Evolutionary conservation across 2,113 vertebrate genomes (phyloP).

Genomic region (Albula goreensis): DNA sequence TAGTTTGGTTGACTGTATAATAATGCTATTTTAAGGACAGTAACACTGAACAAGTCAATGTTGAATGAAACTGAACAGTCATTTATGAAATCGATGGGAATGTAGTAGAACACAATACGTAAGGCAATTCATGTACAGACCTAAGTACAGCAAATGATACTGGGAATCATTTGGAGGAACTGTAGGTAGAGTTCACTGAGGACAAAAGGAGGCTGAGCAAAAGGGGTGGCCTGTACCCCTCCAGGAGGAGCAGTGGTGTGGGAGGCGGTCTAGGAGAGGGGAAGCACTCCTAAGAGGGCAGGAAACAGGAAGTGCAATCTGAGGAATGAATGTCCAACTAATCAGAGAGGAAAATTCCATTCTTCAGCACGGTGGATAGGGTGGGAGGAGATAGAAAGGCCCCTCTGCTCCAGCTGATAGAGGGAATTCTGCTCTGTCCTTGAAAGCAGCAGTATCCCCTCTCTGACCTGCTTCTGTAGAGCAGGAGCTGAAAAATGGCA

Average conservation of each 20-base stretch:
- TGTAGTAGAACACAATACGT: not conserved
- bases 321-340: constrained; percentile 65
- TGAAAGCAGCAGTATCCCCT: constrained; percentile 33
- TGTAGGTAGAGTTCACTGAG: not conserved
- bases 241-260: not conserved
- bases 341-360: constrained; percentile 54
- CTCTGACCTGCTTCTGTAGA: constrained; percentile 9
- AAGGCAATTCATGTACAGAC: not conserved
- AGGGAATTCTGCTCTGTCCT: constrained; percentile 43
- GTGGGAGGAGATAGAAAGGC: not conserved
- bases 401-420: constrained; percentile 25
- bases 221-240: not conserved
- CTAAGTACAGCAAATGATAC: not conserved
- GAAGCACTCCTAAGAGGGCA: constrained; percentile 60
- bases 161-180: not conserved
- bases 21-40: too few relatives aligned
- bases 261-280: constrained; percentile 32
- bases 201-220: not conserved
- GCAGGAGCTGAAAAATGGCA: not conserved
- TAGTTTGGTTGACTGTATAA: too few relatives aligned
- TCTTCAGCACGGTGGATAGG: constrained; percentile 40
- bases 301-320: constrained; percentile 66
- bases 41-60: too few relatives aligned
- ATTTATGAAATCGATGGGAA: too few relatives aligned
- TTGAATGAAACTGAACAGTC: too few relatives aligned